Evolutionary conservation across 2,797 vertebrate species (phyloP), one percentile per base, ranked within the genome.

Genomic region (Sarcoramphus papa): DNA sequence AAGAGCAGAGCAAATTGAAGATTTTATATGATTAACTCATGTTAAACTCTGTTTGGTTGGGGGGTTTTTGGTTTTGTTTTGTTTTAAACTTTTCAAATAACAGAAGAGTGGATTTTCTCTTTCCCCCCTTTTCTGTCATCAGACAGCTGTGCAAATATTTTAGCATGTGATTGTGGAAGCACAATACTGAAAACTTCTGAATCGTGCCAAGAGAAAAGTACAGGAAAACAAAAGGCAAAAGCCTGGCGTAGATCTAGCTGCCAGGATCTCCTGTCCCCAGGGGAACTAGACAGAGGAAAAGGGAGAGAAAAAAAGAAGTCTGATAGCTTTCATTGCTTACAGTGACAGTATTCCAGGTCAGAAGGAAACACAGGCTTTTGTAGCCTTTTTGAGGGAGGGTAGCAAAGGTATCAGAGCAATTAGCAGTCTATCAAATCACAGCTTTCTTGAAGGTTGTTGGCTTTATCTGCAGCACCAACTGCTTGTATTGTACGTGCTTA

Each of bases 91-190:
- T 84, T 91, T 88, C 75, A 68, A 88, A 54, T 76, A 91, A 85
- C 22, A 25, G 45, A 89, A 64, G 69, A 92, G 35, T 23, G 37
- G 68, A 76, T 70, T 93, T 87, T 77, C 41, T 96, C 67, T 70
- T 74, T 83, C 22, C 51, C 63, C 67, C 40, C 25, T 79, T 88
- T 76, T 93, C 81, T 91, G 53, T 54, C 95, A 77, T 64, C 79
- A 85, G 59, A 79, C 97, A 98, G 96, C 97, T 98, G 97, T 96
- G 92, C 95, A 97, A 97, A 98, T 97, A 97, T 94, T 91, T 93
- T 70, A 93, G 93, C 97, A 92, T 64, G 92, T 93, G 97, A 97
- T 64, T 92, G 84, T 91, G 88, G 94, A 91, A 96, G 85, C 93
- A 96, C 73, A 96, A 92, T 88, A 86, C 92, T 90, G 94, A 97